Base-by-base conservation (phyloP, 2,113 vertebrate species). In the Carassius gibelio region DNA sequence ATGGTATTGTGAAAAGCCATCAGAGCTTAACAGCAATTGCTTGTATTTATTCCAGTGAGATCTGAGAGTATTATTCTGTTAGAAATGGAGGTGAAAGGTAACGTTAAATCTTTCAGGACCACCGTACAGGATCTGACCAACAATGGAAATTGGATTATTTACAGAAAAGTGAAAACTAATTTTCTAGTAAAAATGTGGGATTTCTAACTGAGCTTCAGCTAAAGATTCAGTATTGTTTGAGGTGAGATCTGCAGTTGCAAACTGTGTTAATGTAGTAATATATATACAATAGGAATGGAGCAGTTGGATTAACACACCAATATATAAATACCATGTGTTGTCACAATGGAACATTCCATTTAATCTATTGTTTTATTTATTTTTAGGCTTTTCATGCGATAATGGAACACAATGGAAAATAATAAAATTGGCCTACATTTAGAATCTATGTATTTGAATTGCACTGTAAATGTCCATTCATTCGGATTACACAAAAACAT, bases 11-110 rank as follows among this genome's bases (percentile, higher is more conserved):
- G 23, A 82, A 75, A 84, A 75, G 57, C 79, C 68, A 45, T 64
- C 50, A 42, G 19, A 55, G 59, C 75, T 74, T 48, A 85, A 80
- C 36, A 80, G 66, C 84, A 45, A 50, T 71, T 85, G 64, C 66
- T 72, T 30, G 48, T 80, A 59, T 85, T 48, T 61, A 36, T 34
- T 74, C 66, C 23, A 62, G 23, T 5, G 66, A 84, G 64, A 72
- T 26, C 26, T 26, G 26, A 26, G 26, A 26, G 26, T 26, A 26
- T 26, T 26, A 26, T 26, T 26, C 26, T 26, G n/a, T n/a, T n/a
- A n/a, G n/a, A n/a, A n/a, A n/a, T n/a, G 26, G n/a, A 80, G 52
- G 30, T 85, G 66, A 85, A 48, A 72, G 75, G 38, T 72, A 45
- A 78, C 7, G 15, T 30, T 79, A 79, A 71, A 85, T 85, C 76